Conservation (phyloP, 2,888 invertebrate species). For the Epinotia demarniana region DNA sequence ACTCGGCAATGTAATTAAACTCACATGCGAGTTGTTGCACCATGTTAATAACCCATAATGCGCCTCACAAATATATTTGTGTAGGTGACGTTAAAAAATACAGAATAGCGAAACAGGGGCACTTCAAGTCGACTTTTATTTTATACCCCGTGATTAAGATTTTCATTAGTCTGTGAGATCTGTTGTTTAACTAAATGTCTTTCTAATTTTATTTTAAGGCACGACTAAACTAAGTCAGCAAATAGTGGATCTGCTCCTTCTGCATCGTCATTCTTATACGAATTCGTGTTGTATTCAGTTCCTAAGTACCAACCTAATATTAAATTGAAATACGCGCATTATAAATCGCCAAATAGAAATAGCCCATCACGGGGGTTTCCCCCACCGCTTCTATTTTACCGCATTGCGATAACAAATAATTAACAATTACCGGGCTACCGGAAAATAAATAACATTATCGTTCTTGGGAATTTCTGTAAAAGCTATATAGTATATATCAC, state of each 20-base stretch:
- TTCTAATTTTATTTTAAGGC: neutral
- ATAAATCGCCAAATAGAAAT: conserved; percentile 8
- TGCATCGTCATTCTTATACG: neutral
- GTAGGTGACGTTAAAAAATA: too few species aligned
- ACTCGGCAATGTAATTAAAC: too few species aligned
- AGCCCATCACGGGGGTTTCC: neutral
- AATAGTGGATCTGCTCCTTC: neutral
- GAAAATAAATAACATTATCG: conserved; percentile 42
- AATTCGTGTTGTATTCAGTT: neutral
- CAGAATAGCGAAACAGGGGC: neutral
- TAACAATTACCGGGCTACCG: conserved; percentile 21
- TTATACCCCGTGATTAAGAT: neutral
- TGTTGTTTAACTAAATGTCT: neutral
- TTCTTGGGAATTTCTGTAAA: conserved; percentile 51
- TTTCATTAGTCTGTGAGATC: neutral
- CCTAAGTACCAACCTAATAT: neutral
- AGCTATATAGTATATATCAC: conserved; percentile 56
- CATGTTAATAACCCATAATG: too few species aligned
- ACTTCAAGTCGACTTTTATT: conserved; percentile 55
- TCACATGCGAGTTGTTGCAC: too few species aligned
- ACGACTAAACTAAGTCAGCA: neutral
- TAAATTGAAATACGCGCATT: neutral
- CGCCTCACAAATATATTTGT: too few species aligned
- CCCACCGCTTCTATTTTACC: conserved; percentile 2
- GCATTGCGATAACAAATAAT: conserved; percentile 22